Evolutionary conservation across 1,140 invertebrate species (phyloP), one percentile per base, ranked within the genome.

Genomic region (Cyrtorhinus lividipennis): DNA sequence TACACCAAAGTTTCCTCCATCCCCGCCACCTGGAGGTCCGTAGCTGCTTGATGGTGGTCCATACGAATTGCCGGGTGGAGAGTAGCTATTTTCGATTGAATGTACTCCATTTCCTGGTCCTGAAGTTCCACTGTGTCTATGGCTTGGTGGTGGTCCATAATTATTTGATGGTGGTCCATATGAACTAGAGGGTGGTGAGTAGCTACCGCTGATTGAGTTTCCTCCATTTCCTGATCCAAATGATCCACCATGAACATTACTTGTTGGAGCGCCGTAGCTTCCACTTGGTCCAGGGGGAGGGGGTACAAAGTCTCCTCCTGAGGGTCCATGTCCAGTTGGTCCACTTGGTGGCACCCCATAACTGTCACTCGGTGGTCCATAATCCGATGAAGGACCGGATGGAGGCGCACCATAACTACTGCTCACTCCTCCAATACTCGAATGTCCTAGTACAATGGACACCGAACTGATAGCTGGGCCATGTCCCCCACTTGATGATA

Each of bases 331-430:
- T n/a, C 64, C 64, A 24, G 64, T 66, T 1, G 27, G 57, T 24
- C 59, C 62, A 48, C 62, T 61, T 24, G 65, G 63, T 62, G 66
- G 64, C 15, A 53, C 46, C 15, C 63, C 63, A 30, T 63, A 63
- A n/a, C 27, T 23, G 24, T 20, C 27, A 46, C 45, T 63, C 0
- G 66, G 66, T n/a, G 45, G 45, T n/a, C 46, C 57, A 23, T 62
- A 25, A 12, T 24, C 27, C 24, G 57, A 80, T 67, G 73, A 76
- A 2, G 79, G 79, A 18, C 73, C 70, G 5, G 48, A 53, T 1
- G 71, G 69, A 56, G 69, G 61, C 15, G 70, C 62, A 13, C 62
- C 62, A 64, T 64, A 66, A 18, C 24, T 58, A 13, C 10, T 24
- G 5, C 12, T 15, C 8, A 53, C 5, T 15, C 48, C 20, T 12